Base-by-base conservation (phyloP, 2,797 vertebrate genomes). In the Falco naumanni region DNA sequence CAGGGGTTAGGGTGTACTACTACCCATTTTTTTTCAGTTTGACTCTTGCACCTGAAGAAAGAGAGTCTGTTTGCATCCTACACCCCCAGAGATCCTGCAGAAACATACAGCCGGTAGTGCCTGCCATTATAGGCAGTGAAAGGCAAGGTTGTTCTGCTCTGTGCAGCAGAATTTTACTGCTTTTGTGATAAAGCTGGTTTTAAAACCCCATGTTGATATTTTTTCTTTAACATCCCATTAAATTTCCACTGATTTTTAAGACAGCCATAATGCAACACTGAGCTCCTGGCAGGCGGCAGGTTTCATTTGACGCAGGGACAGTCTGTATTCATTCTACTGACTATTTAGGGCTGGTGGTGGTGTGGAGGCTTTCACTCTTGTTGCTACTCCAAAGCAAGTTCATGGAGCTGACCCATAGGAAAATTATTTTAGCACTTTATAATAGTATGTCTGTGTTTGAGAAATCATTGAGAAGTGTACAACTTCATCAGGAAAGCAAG, bases 1-100 rank as follows among this genome's bases (percentile, higher is more conserved):
- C 14, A 59, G 11, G 9, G 10, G 5, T 72, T 47, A 51, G 13
- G 12, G 8, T 0, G 0, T 26, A 15, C 12, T 61, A 1, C 5
- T 48, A 26, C 19, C 11, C 10, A 25, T 63, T 43, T 18, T 47
- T 47, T 71, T 66, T 28, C n/a, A 26, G 13, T 83, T 63, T 77
- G 31, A 56, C n/a, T 69, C 28, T 34, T 85, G 11, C 15, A 57
- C 15, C 56, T 68, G 71, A 37, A 83, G 41, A 57, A 79, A 79
- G 29, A 64, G 25, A 51, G 10, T 18, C 43, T 47, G 15, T 31
- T 89, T 68, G 16, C 4, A 5, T 61, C 16, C 34, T 64, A 50
- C 21, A 8, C 16, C 60, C 33, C 24, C 22, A 0, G 54, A 88
- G 68, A 72, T 48, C 20, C 31, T 90, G 31, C 16, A 81, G 34